Conservation (phyloP, 1,140 invertebrate species). For the Calliopsis andreniformis region DNA sequence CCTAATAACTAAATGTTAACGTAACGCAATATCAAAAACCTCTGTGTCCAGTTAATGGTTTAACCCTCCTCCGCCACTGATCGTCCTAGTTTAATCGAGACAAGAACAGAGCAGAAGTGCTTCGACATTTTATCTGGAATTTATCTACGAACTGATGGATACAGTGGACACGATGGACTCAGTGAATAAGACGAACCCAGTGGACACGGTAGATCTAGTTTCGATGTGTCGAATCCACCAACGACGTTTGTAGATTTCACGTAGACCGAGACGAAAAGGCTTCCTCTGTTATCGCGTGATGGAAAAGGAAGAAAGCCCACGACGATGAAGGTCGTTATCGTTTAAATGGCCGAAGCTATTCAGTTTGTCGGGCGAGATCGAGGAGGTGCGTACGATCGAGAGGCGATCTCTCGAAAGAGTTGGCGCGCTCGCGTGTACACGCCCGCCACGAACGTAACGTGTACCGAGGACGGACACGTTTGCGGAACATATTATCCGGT, state of each 20-base stretch:
- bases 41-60: not conserved
- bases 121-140: not conserved
- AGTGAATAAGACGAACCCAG: no score
- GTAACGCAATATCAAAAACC: conserved; percentile 7
- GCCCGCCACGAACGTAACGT: conserved; percentile 24
- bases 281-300: no score
- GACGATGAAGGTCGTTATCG: conserved; percentile 16
- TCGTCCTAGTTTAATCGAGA: not conserved
- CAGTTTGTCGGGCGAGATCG: conserved; percentile 14
- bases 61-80: not conserved
- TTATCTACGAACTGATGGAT: not conserved
- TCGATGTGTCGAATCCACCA: no score
- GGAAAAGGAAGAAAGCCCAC: no score
- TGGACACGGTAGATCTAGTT: no score
- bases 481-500: conserved; percentile 60
- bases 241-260: no score
- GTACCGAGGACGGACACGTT: conserved; percentile 38
- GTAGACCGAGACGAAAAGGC: no score
- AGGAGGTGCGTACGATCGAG: conserved; percentile 47
- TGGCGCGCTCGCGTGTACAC: conserved; percentile 10
- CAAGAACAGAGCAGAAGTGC: no score
- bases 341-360: conserved; percentile 35
- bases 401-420: conserved; percentile 32
- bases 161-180: no score
- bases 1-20: not conserved